A percentile compares a stretch with the other conserved stretches of the same genome.
Conservation (phyloP, 2,113 vertebrate species). For the Oncorhynchus nerka region DNA sequence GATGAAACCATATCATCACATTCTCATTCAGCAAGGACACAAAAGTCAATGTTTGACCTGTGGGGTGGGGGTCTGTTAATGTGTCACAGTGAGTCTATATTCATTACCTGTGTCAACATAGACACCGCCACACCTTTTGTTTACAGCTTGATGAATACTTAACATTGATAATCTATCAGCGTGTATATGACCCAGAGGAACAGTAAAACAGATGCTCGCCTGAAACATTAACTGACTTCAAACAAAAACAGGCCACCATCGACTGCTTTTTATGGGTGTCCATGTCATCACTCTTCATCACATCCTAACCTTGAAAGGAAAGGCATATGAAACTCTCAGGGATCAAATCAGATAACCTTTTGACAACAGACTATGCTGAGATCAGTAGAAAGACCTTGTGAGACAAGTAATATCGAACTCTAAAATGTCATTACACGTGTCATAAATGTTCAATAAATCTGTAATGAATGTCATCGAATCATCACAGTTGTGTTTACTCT, state of each 20-base stretch:
- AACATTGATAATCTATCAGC: not conserved
- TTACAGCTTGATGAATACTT: not conserved
- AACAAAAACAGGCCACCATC: not conserved
- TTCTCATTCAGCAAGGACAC: not conserved
- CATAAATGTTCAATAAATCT: too few species aligned
- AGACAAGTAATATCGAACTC: not conserved
- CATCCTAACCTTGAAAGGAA: not conserved
- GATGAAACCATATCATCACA: not conserved
- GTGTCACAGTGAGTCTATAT: not conserved
- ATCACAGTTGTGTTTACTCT: not conserved
- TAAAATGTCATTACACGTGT: not conserved
- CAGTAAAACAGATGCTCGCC: not conserved
- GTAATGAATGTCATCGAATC: not conserved
- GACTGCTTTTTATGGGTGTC: not conserved
- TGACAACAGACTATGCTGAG: not conserved
- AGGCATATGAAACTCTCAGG: not conserved
- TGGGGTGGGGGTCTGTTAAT: not conserved
- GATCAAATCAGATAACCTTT: not conserved
- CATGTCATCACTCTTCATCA: not conserved
- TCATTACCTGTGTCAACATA: not conserved
- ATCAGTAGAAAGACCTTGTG: not conserved
- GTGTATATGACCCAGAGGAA: not conserved
- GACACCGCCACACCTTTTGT: not conserved
- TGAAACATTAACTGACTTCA: not conserved
- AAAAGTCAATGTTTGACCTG: not conserved